A percentile compares a stretch with the other conserved stretches of the same genome.
These are phyloP conservation scores for Drosophila dunni DNA, from an alignment of 1,140 invertebrate species.

Conservation along the genomic window DNA sequence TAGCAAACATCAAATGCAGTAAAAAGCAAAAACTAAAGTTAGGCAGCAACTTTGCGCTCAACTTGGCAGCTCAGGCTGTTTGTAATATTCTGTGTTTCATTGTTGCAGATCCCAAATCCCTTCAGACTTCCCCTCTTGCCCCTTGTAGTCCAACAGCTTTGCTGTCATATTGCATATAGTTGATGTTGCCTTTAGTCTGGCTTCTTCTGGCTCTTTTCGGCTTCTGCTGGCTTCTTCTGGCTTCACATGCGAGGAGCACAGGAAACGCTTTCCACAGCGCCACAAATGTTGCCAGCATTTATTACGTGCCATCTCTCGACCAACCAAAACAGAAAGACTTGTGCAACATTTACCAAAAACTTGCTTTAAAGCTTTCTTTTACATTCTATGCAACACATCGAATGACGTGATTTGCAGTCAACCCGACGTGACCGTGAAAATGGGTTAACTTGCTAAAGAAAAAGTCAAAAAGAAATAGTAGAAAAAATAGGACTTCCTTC, in stretches of 20 bases:
- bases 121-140: not conserved
- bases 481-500: conserved; percentile 1
- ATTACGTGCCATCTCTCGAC: conserved; percentile 55
- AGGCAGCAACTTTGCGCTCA: conserved; percentile 56
- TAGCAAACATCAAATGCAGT: conserved; percentile 62
- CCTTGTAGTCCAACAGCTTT: not conserved
- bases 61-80: conserved; percentile 58
- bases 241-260: conserved; percentile 58
- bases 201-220: conserved; percentile 4
- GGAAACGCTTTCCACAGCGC: conserved; percentile 65
- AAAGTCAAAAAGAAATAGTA: not conserved
- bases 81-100: conserved; percentile 72
- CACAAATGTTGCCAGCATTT: conserved; percentile 65
- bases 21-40: conserved; percentile 30
- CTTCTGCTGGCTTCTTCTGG: conserved; percentile 16
- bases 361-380: conserved; percentile 29
- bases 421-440: conserved; percentile 76
- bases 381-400: conserved; percentile 28
- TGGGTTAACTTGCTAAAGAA: conserved; percentile 43
- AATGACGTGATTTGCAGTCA: conserved; percentile 73
- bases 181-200: conserved; percentile 37
- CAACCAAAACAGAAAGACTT: conserved; percentile 48
- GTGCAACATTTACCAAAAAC: conserved; percentile 48
- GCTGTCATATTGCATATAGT: conserved; percentile 34
- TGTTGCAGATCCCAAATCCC: conserved; percentile 44